These are phyloP conservation scores for Phenganax marumi DNA, from an alignment of 92 coral and sea anemone genomes.

Conservation along the genomic window DNA sequence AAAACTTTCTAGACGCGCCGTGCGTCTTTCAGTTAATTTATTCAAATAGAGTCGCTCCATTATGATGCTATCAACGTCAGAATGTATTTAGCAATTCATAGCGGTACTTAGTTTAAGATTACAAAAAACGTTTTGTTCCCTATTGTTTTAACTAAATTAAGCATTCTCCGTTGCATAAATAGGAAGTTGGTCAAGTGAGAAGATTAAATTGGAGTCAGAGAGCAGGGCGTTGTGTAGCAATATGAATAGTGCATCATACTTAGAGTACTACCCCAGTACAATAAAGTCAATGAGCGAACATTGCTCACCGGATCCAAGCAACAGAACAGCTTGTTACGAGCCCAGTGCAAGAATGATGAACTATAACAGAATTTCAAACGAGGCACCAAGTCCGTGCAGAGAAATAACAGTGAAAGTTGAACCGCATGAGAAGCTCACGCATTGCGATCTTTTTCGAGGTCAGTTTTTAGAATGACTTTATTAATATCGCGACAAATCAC, in stretches of 20 bases:
- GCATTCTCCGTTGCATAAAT: conserved; percentile 30
- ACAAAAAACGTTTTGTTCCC: conserved; percentile 43
- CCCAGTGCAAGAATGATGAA: conserved; percentile 16
- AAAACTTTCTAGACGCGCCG: conserved; percentile 27
- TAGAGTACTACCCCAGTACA: conserved; percentile 25
- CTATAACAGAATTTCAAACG: conserved; percentile 14
- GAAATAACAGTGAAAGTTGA: conserved; percentile 32
- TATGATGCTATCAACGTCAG: conserved; percentile 30
- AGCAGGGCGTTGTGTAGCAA: conserved; percentile 31
- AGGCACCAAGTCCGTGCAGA: conserved; percentile 10
- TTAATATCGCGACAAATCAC: not conserved
- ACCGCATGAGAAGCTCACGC: conserved; percentile 37
- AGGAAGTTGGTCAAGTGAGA: conserved; percentile 43
- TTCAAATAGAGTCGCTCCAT: conserved; percentile 5
- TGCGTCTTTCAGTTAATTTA: conserved; percentile 27
- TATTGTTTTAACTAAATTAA: conserved; percentile 45
- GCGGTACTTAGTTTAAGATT: conserved; percentile 27
- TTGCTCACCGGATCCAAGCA: not conserved
- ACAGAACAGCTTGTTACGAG: conserved; percentile 9
- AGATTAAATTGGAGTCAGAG: conserved; percentile 33
- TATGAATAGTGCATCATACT: conserved; percentile 20
- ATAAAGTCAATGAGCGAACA: conserved; percentile 26
- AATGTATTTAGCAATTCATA: conserved; percentile 34
- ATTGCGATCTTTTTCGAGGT: conserved; percentile 43
- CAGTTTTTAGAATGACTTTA: not conserved